These are phyloP conservation scores for Monomorium pharaonis DNA, from an alignment of 1,140 invertebrate species.

Conservation along the genomic window DNA sequence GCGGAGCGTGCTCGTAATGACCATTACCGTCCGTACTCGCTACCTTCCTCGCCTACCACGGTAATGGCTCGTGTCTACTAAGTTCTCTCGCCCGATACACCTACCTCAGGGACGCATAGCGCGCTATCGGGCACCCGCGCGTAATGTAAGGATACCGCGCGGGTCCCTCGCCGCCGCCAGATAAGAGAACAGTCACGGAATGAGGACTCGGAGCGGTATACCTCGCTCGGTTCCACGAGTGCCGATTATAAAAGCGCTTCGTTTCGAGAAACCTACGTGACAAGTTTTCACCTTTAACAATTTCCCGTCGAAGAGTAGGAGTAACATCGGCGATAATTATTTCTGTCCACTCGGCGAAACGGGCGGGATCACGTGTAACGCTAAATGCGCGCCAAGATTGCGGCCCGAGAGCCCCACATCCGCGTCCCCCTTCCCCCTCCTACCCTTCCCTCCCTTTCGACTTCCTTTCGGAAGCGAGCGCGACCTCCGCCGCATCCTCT, in stretches of 20 bases:
- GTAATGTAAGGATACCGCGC: constrained; percentile 6
- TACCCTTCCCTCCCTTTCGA: no score
- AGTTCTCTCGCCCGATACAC: constrained; percentile 66
- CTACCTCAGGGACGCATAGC: constrained; percentile 68
- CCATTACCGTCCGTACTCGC: constrained; percentile 83
- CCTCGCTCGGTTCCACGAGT: background rate
- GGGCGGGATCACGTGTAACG: background rate
- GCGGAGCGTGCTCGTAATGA: constrained; percentile 85
- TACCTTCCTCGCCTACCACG: constrained; percentile 79
- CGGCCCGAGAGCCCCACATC: background rate
- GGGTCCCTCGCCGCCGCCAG: background rate
- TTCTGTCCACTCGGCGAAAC: background rate
- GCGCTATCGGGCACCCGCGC: constrained; percentile 56
- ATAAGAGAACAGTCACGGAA: background rate
- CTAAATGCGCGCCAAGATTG: background rate
- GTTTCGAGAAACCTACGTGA: background rate
- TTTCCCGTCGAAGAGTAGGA: background rate
- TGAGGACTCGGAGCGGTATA: background rate
- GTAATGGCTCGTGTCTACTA: constrained; percentile 82
- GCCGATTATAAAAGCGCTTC: background rate
- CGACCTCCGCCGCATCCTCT: constrained; percentile 33
- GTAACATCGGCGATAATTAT: background rate
- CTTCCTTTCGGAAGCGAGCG: constrained; percentile 47
- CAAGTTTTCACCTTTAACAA: background rate
- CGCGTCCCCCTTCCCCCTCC: background rate